These are phyloP conservation scores for Nothobranchius kuhntae DNA, from an alignment of 2,113 vertebrate species.

Conservation along the genomic window DNA sequence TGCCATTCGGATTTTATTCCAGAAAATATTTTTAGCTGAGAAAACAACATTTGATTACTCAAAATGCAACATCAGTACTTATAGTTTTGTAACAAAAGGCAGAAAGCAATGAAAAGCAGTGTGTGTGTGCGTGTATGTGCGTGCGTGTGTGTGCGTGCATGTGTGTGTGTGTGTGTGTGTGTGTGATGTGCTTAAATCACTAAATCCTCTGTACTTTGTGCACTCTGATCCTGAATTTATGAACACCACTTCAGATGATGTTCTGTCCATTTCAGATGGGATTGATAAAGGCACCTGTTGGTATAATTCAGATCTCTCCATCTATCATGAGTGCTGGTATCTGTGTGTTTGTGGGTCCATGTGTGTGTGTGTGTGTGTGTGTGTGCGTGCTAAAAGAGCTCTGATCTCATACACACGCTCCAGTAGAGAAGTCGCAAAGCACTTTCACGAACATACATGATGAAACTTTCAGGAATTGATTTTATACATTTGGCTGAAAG, in stretches of 20 bases:
- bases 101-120: too few relatives aligned
- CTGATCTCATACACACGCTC: not conserved
- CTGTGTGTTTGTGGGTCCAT: not conserved
- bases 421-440: not conserved
- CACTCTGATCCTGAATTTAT: not conserved
- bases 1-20: too few relatives aligned
- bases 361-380: not conserved
- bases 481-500: conserved; percentile 45
- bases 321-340: not conserved
- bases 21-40: too few relatives aligned
- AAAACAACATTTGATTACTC: too few relatives aligned
- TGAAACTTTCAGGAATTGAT: conserved; percentile 40
- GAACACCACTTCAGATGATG: not conserved
- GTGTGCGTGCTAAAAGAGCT: not conserved
- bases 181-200: not conserved
- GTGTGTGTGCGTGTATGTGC: too few relatives aligned
- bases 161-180: too few relatives aligned
- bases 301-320: not conserved
- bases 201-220: not conserved
- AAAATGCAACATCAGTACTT: too few relatives aligned
- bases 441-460: conserved; percentile 20
- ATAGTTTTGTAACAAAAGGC: too few relatives aligned
- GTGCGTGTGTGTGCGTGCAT: too few relatives aligned
- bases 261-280: not conserved
- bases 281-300: not conserved